Percentiles rank a stretch among this genome's conserved stretches.
Conservation (phyloP, 2,888 invertebrate species). For the Drosophila conformis region DNA sequence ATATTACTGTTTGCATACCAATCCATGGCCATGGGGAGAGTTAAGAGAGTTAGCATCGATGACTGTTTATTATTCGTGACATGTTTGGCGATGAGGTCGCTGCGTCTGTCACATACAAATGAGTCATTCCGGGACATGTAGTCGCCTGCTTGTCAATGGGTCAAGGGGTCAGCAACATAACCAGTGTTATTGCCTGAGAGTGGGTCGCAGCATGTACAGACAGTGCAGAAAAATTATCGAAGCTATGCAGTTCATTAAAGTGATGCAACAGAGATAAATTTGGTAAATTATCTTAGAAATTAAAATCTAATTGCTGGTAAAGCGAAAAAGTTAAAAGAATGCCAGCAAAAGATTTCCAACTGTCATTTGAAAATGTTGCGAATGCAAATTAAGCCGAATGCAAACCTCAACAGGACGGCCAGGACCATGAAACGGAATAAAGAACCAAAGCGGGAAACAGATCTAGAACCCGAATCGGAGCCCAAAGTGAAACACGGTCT, state of each 20-base stretch:
- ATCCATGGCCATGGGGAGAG: slow-evolving; percentile 38
- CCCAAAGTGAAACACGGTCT: slow-evolving; percentile 3
- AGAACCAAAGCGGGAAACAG: neutral
- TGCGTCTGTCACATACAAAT: slow-evolving; percentile 75
- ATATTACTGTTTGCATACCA: slow-evolving; percentile 71
- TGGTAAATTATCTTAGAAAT: slow-evolving; percentile 71
- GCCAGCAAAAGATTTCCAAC: slow-evolving; percentile 63
- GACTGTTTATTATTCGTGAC: slow-evolving; percentile 69
- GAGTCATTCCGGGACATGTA: slow-evolving; percentile 66
- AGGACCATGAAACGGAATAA: neutral
- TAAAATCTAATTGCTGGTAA: slow-evolving; percentile 73
- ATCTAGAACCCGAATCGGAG: slow-evolving; percentile 1
- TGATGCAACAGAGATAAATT: slow-evolving; percentile 27
- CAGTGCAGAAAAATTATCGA: neutral
- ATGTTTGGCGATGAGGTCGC: slow-evolving; percentile 58
- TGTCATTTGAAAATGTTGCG: slow-evolving; percentile 67
- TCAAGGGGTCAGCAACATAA: slow-evolving; percentile 63
- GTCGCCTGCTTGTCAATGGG: slow-evolving; percentile 57
- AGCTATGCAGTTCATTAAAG: slow-evolving; percentile 10
- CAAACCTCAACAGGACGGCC: slow-evolving; percentile 16
- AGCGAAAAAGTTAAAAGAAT: slow-evolving; percentile 11
- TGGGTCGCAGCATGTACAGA: neutral
- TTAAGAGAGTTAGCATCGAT: slow-evolving; percentile 25
- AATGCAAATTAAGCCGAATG: slow-evolving; percentile 68
- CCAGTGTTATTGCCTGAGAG: slow-evolving; percentile 13